Evolutionary conservation across 2,113 vertebrate species (phyloP).

Genomic region (Micronycteris hirsuta): DNA sequence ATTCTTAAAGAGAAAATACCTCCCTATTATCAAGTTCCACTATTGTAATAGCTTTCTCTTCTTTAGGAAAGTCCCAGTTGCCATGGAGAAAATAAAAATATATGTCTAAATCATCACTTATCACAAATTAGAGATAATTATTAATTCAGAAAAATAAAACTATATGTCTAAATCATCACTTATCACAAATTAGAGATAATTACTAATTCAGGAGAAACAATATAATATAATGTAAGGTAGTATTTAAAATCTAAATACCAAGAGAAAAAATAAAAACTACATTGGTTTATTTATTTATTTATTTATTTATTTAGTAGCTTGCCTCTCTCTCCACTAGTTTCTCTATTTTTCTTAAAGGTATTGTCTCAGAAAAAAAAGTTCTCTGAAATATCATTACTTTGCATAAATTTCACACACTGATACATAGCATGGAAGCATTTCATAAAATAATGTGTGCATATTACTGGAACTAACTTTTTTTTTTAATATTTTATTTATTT

Average conservation of each 20-base stretch:
- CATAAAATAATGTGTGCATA: not conserved
- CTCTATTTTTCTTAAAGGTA: not conserved
- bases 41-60: not conserved
- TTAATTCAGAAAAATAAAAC: constrained; percentile 17
- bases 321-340: not conserved
- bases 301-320: not conserved
- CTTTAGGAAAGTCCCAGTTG: not conserved
- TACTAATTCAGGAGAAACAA: not conserved
- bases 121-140: not conserved
- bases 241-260: not conserved
- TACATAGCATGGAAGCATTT: not conserved
- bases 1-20: not conserved
- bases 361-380: not conserved
- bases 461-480: not conserved
- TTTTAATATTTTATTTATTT: too few species aligned
- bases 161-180: not conserved
- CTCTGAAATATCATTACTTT: not conserved
- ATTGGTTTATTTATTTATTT: not conserved
- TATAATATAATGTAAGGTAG: not conserved
- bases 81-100: constrained; percentile 5
- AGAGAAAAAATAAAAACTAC: not conserved
- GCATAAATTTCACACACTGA: not conserved
- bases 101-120: not conserved
- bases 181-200: not conserved
- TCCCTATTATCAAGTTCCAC: not conserved